A percentile compares a stretch with the other conserved stretches of the same genome.
These are phyloP conservation scores for Himalopsyche kuldschensis DNA, from an alignment of 2,888 invertebrate genomes.

Conservation along the genomic window DNA sequence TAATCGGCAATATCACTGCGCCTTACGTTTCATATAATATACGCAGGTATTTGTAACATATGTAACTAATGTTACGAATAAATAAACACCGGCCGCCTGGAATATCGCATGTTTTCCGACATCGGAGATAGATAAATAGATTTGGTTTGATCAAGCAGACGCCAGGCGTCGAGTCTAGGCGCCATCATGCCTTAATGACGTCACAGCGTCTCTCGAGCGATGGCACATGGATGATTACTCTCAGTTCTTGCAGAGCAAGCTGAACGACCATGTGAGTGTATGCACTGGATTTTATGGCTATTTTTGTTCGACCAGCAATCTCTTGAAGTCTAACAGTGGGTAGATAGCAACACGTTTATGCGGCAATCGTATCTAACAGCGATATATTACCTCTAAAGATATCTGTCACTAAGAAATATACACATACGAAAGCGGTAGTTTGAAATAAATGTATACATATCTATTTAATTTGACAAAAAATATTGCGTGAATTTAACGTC, in stretches of 20 bases:
- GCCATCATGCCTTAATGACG: conserved; percentile 4
- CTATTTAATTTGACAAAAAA: too few species aligned
- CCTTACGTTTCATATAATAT: not conserved
- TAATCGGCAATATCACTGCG: too few species aligned
- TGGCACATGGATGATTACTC: conserved; percentile 21
- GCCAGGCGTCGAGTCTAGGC: conserved; percentile 21
- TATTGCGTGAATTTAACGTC: too few species aligned
- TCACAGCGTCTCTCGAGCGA: not conserved
- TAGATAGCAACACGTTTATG: not conserved
- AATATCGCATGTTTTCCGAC: not conserved
- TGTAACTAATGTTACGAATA: not conserved
- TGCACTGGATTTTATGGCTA: conserved; percentile 32
- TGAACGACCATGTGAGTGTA: conserved; percentile 2
- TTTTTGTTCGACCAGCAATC: conserved; percentile 23
- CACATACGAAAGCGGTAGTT: too few species aligned
- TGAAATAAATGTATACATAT: too few species aligned
- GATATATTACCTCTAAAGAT: too few species aligned
- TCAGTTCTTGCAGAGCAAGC: conserved; percentile 20
- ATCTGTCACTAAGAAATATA: too few species aligned
- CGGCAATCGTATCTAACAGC: not conserved
- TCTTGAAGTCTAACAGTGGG: not conserved
- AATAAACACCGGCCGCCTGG: not conserved
- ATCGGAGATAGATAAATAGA: not conserved
- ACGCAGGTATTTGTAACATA: not conserved
- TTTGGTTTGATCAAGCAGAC: conserved; percentile 19